Conservation (phyloP, 2,113 vertebrate genomes). For the Nyctereutes procyonoides region DNA sequence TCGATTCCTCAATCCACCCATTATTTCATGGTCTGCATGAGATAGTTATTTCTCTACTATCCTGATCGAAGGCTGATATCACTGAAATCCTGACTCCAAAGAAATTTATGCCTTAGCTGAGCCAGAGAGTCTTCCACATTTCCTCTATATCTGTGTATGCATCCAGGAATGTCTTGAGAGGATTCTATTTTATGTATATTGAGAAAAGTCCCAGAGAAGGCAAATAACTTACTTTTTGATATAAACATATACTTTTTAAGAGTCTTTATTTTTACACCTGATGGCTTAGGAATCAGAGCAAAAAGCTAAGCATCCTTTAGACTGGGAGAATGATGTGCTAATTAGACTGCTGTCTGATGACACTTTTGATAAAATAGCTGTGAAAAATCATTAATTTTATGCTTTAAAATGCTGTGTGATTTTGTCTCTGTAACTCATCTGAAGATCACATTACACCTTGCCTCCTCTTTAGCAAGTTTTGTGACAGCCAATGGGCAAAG, state of each 20-base stretch:
- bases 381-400: not conserved
- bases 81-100: not conserved
- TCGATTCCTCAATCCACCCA: not conserved
- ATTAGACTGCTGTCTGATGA: not conserved
- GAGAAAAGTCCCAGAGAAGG: slow-evolving; percentile 6
- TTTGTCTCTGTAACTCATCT: not conserved
- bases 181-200: not conserved
- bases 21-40: not conserved
- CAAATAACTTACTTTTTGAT: not conserved
- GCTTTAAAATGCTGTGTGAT: not conserved
- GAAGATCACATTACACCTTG: not conserved
- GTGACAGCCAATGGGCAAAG: not conserved
- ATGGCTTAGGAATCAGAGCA: not conserved
- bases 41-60: not conserved
- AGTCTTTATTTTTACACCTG: not conserved
- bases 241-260: not conserved
- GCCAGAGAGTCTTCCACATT: not conserved
- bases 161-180: not conserved
- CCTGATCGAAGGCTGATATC: not conserved
- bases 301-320: not conserved
- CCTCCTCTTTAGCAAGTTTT: not conserved
- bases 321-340: not conserved
- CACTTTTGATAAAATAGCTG: not conserved
- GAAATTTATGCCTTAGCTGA: not conserved
- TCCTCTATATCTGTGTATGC: not conserved